phyloP scores from a whole-genome alignment of 2,888 invertebrate species.

The Luperina nickerlii region DNA sequence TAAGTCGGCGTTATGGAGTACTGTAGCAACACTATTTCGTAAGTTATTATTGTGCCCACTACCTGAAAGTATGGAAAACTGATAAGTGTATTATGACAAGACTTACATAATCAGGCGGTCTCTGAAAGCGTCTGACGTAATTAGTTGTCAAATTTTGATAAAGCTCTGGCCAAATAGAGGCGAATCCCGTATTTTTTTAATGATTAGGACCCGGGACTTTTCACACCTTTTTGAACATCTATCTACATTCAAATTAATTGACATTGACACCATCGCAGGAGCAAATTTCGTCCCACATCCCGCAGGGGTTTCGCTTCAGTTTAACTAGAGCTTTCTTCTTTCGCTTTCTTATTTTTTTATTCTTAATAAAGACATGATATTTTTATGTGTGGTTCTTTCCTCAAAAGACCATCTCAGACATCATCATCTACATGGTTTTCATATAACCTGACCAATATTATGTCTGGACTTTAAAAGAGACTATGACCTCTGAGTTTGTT shows the following conservation, averaged over 20 bases:
- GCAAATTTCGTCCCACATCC: not conserved
- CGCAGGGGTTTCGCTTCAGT: too few species aligned
- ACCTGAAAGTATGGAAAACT: slow-evolving; percentile 68
- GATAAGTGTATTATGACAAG: not conserved
- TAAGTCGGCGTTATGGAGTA: slow-evolving; percentile 54
- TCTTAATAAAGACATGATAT: not conserved
- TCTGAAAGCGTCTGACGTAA: not conserved
- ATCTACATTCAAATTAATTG: not conserved
- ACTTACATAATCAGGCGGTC: too few species aligned
- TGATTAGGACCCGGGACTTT: not conserved
- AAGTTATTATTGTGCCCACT: slow-evolving; percentile 72
- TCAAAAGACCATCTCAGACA: too few species aligned
- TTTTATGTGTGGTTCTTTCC: not conserved
- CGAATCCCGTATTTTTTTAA: not conserved
- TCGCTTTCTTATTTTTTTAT: not conserved
- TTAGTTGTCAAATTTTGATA: not conserved
- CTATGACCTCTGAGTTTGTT: too few species aligned
- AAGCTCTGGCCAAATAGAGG: not conserved
- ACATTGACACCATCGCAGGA: not conserved
- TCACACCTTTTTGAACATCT: not conserved
- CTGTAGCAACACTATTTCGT: slow-evolving; percentile 74
- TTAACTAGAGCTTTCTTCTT: not conserved
- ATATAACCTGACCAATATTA: too few species aligned
- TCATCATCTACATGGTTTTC: too few species aligned
- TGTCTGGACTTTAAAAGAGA: too few species aligned